Conservation (phyloP, 2,113 vertebrate species). For the Microcebus ravelobensis region DNA sequence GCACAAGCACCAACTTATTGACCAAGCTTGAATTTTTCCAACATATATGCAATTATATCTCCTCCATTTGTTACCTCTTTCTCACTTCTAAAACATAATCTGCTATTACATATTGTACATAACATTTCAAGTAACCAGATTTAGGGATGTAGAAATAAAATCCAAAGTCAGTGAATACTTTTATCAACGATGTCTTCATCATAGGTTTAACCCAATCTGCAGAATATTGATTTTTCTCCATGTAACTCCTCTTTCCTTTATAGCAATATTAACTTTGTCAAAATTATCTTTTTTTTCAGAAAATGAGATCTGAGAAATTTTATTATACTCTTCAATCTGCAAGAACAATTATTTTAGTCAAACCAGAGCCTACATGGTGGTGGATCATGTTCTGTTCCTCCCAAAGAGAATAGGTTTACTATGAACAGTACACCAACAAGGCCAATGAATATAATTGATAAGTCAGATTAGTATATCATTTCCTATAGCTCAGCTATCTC, state of each 20-base stretch:
- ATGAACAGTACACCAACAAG: neutral
- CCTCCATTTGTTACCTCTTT: neutral
- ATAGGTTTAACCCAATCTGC: neutral
- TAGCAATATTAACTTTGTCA: neutral
- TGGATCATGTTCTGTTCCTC: slow-evolving; percentile 1
- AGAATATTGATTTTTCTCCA: neutral
- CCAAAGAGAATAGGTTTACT: neutral
- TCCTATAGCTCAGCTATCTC: neutral
- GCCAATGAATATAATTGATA: neutral
- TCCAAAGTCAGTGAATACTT: slow-evolving; percentile 28
- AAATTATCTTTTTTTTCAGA: slow-evolving; percentile 5
- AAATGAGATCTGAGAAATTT: slow-evolving; percentile 43
- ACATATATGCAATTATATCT: neutral
- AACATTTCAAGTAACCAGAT: neutral
- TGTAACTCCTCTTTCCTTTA: slow-evolving; percentile 29
- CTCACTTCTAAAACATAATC: slow-evolving; percentile 16
- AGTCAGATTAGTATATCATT: neutral
- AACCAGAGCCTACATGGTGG: neutral
- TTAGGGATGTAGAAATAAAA: slow-evolving; percentile 39
- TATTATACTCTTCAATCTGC: neutral
- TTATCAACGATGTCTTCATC: neutral
- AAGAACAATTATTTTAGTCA: neutral
- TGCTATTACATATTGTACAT: neutral
- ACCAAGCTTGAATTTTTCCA: slow-evolving; percentile 15
- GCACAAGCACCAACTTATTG: slow-evolving; percentile 13